A percentile compares a stretch with the other conserved stretches of the same genome.
phyloP scores from a whole-genome alignment of 2,113 vertebrate species.

The Gopherus flavomarginatus region DNA sequence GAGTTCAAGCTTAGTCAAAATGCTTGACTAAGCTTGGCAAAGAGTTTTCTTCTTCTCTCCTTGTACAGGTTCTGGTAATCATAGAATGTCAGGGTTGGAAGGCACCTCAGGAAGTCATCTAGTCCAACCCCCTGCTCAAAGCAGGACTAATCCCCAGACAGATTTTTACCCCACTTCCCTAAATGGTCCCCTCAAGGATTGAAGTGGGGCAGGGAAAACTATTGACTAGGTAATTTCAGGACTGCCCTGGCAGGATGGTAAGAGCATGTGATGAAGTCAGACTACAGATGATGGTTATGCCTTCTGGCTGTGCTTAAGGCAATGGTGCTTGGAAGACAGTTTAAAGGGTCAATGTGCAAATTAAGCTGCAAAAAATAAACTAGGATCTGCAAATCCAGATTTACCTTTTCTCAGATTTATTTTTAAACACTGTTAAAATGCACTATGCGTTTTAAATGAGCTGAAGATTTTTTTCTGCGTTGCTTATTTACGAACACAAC shows the following conservation, averaged over 20 bases:
- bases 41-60: neutral
- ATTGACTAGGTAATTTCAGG: conserved; percentile 11
- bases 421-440: conserved; percentile 68
- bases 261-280: conserved; percentile 29
- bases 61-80: neutral
- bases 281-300: conserved; percentile 36
- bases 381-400: conserved; percentile 14
- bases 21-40: neutral
- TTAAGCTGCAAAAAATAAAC: conserved; percentile 39
- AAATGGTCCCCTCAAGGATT: too few relatives aligned
- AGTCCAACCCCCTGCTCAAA: too few relatives aligned
- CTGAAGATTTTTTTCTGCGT: neutral
- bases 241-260: neutral
- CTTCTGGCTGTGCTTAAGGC: conserved; percentile 59
- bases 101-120: too few relatives aligned
- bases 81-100: too few relatives aligned
- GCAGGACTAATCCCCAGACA: too few relatives aligned
- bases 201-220: conserved; percentile 52
- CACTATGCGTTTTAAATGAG: conserved; percentile 26
- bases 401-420: conserved; percentile 57
- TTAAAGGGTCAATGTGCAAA: conserved; percentile 54
- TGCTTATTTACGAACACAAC: conserved; percentile 31
- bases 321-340: conserved; percentile 36
- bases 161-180: too few relatives aligned
- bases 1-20: neutral